Base-by-base conservation (phyloP, 2,797 vertebrate genomes). In the Ambastaia sidthimunki region DNA sequence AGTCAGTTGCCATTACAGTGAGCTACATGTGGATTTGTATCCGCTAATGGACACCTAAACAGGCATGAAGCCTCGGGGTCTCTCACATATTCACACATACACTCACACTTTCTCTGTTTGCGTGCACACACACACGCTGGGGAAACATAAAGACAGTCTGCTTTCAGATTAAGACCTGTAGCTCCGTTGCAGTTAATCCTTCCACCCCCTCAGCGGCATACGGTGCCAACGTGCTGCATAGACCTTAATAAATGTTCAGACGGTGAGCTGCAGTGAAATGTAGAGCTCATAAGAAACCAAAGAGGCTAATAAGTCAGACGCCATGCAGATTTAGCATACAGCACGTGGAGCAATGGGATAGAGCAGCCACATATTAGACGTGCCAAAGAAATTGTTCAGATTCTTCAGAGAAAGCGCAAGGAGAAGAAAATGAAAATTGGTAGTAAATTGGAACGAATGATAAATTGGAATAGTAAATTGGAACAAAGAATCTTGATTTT, bases 1-100 rank as follows among this genome's bases (percentile, higher is more conserved):
- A 82, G 85, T 88, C 86, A 83, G 81, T 82, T 85, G 82, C 85
- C 81, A 88, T 87, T 87, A 87, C 78, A 71, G 74, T 31, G 44
- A 65, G 80, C 62, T 76, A 71, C 65, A 62, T 81, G 69, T 57
- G 63, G 78, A 85, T 83, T 86, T 82, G 69, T 62, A 66, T 34
- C 72, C 13, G 7, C 65, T 83, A 82, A 85, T 85, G 84, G 85
- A 86, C 71, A 78, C 67, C 81, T 72, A 81, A 80, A 76, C 80
- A 78, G 82, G 72, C 52, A 54, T 15, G 41, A 19, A 21, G 78
- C 80, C 76, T 74, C 71, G 34, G 63, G 74, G 70, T 79, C 80
- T 78, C 31, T 57, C 28, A 70, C 66, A 77, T 71, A 50, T 68
- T 41, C 57, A 21, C 50, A 50, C 67, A 72, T 78, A 80, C 41